These are phyloP conservation scores for Myxocyprinus asiaticus DNA, from an alignment of 2,113 vertebrate species.

Conservation along the genomic window DNA sequence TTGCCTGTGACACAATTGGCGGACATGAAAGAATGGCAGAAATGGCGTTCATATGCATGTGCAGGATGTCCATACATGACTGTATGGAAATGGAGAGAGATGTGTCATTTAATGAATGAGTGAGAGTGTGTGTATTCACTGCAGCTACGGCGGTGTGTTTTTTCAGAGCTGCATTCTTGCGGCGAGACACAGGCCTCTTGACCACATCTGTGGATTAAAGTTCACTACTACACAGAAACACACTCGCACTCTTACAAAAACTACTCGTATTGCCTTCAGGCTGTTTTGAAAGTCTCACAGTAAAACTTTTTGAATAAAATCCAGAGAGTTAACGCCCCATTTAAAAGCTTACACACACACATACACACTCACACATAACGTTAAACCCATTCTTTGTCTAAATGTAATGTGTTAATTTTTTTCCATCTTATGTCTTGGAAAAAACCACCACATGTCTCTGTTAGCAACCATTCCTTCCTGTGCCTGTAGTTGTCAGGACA, in stretches of 20 bases:
- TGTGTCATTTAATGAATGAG: slow-evolving; percentile 30
- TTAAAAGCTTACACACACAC: background rate
- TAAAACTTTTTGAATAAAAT: slow-evolving; percentile 17
- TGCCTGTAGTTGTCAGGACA: background rate
- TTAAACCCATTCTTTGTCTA: slow-evolving; percentile 36
- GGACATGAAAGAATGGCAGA: background rate
- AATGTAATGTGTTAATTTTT: background rate
- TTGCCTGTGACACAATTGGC: too few relatives aligned
- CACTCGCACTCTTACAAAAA: background rate
- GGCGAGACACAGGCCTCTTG: slow-evolving; percentile 57
- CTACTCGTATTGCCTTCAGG: background rate
- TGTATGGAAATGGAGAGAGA: slow-evolving; percentile 72
- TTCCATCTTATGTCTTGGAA: slow-evolving; percentile 32
- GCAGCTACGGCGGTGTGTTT: slow-evolving; percentile 66
- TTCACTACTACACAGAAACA: slow-evolving; percentile 10
- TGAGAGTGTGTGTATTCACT: slow-evolving; percentile 19
- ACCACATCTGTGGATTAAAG: slow-evolving; percentile 54
- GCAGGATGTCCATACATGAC: slow-evolving; percentile 70
- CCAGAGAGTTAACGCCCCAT: slow-evolving; percentile 28
- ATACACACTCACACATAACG: background rate
- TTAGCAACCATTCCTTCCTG: slow-evolving; percentile 4
- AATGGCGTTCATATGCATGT: slow-evolving; percentile 53
- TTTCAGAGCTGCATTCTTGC: slow-evolving; percentile 75
- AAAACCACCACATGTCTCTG: background rate
- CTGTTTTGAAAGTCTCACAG: slow-evolving; percentile 26